Evolutionary conservation across 2,888 invertebrate genomes (phyloP), one percentile per base, ranked within the genome.

Genomic region (Galeopsomyia nigrocyanea): DNA sequence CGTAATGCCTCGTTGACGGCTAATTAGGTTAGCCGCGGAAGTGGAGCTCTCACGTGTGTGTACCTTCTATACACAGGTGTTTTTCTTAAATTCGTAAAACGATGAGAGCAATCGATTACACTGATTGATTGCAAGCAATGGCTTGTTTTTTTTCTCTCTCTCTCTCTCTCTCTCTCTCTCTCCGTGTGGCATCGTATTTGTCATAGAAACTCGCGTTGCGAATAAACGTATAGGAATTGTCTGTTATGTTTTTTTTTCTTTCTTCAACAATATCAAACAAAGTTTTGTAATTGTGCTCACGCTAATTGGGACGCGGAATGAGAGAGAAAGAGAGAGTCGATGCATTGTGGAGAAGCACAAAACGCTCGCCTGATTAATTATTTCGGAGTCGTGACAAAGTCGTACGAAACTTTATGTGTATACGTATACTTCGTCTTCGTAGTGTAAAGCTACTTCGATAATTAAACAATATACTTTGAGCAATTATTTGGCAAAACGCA

Each of bases 51-150:
- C 50, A 31, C 51, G 17, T n/a, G 47, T 51, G 21, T 39, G 39
- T 39, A 39, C 26, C 5, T 26, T 26, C 26, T 5, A 26, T 26
- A 26, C 26, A 5, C 26, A 26, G 26, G 5, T 26, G 26, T 39
- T 7, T 31, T 64, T 50, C 68, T 75, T 75, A 75, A 68, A 68
- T 74, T 75, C 65, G 71, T 74, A 60, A 75, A 73, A 70, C 64
- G 58, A 14, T 7, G 31, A n/a, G n/a, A 39, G 39, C 51, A 64
- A 75, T 75, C 73, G 73, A 75, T 75, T 70, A 39, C 55, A 49
- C 50, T 47, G 73, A 75, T 73, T 68, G 61, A 75, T 67, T 70
- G 63, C 39, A 1, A 10, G 39, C 39, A 39, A 39, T 39, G 13
- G 7, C 39, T 39, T 39, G 2, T 13, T 39, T 10, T 39, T 13